These are phyloP conservation scores for Porites lutea DNA, from an alignment of 64 coral and sea anemone genomes.

Conservation along the genomic window DNA sequence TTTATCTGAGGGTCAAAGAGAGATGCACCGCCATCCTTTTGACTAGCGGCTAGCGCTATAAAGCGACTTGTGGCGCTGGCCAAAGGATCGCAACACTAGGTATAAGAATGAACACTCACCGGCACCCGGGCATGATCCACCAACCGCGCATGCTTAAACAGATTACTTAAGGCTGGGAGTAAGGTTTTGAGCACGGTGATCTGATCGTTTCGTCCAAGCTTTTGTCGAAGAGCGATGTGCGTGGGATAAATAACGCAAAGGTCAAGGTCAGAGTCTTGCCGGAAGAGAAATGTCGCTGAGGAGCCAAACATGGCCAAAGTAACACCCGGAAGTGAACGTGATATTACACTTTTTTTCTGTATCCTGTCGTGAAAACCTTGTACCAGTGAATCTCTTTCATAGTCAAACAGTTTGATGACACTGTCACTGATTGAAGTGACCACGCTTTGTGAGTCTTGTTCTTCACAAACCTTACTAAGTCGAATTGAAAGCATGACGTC, in stretches of 20 bases:
- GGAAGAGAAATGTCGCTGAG: conserved; percentile 85
- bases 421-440: conserved; percentile 44
- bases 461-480: conserved; percentile 3
- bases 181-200: conserved; percentile 63
- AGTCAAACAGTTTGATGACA: conserved; percentile 42
- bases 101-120: conserved; percentile 42
- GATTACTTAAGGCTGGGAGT: conserved; percentile 46
- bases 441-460: conserved; percentile 31
- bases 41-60: no score
- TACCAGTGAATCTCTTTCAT: conserved; percentile 51
- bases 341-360: background rate
- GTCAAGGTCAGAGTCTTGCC: conserved; percentile 88
- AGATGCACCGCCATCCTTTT: no score
- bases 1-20: no score
- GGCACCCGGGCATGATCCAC: conserved; percentile 85
- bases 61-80: no score
- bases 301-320: conserved; percentile 88
- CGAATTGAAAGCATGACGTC: conserved; percentile 88
- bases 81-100: background rate
- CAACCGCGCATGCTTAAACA: conserved; percentile 74
- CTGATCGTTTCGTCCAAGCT: conserved; percentile 63
- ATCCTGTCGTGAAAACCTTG: conserved; percentile 30
- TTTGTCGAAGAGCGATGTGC: background rate
- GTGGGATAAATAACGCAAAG: conserved; percentile 58
- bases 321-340: background rate